Evolutionary conservation across 2,888 invertebrate genomes (phyloP).

Genomic region (Netelia melanura): DNA sequence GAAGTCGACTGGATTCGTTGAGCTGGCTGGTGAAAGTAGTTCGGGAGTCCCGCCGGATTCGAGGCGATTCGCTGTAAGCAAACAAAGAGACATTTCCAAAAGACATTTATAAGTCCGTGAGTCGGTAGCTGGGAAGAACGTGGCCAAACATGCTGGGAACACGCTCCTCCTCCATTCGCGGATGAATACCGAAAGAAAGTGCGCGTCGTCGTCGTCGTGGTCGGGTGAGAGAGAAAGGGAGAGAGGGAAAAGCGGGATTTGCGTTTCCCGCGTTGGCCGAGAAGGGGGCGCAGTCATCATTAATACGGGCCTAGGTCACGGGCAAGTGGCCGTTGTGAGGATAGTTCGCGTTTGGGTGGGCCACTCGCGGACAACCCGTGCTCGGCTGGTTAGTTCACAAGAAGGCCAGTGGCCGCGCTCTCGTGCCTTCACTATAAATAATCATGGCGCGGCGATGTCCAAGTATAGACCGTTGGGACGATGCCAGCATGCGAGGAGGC

Average conservation of each 20-base stretch:
- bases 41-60: no score
- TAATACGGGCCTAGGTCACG: slow-evolving; percentile 86
- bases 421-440: slow-evolving; percentile 89
- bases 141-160: slow-evolving; percentile 1
- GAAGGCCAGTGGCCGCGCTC: slow-evolving; percentile 85
- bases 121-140: background rate
- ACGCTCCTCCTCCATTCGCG: background rate
- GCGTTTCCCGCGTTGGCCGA: slow-evolving; percentile 49
- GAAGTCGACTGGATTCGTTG: no score
- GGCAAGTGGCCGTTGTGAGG: slow-evolving; percentile 78
- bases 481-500: slow-evolving; percentile 87
- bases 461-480: slow-evolving; percentile 94
- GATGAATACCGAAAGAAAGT: slow-evolving; percentile 49
- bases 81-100: no score
- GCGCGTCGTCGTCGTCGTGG: slow-evolving; percentile 20
- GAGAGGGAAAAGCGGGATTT: slow-evolving; percentile 24
- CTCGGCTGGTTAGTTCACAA: slow-evolving; percentile 86
- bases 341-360: slow-evolving; percentile 62
- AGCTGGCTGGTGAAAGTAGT: no score
- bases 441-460: slow-evolving; percentile 90
- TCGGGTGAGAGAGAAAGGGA: slow-evolving; percentile 18
- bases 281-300: slow-evolving; percentile 78
- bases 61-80: no score
- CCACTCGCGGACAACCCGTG: slow-evolving; percentile 69
- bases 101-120: background rate